These are phyloP conservation scores for Rhadina sibilatrix DNA, from an alignment of 2,113 vertebrate species.

Conservation along the genomic window DNA sequence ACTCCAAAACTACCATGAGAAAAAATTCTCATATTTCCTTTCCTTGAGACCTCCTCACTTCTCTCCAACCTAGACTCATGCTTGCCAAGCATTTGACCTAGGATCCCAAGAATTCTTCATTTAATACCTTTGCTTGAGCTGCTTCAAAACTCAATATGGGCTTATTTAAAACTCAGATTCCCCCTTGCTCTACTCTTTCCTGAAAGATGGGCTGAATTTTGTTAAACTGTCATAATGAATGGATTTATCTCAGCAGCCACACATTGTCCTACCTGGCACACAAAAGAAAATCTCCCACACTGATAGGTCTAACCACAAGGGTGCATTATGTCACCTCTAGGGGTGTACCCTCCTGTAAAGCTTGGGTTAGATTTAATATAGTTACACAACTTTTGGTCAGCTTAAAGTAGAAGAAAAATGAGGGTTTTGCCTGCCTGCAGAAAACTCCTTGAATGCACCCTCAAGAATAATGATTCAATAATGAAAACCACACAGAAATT, in stretches of 20 bases:
- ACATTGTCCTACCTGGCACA: accelerated
- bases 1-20: background rate
- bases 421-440: background rate
- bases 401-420: background rate
- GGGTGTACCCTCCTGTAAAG: background rate
- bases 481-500: background rate
- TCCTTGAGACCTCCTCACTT: background rate
- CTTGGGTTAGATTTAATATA: background rate
- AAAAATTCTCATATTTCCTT: background rate
- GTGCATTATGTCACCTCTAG: background rate
- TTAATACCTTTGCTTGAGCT: background rate
- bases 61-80: background rate
- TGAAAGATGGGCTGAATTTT: background rate
- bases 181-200: background rate
- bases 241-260: background rate
- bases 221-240: background rate
- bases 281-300: background rate
- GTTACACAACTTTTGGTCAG: background rate
- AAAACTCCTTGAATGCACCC: background rate
- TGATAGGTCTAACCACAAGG: background rate
- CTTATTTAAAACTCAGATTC: background rate
- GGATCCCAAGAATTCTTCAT: background rate
- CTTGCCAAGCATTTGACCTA: background rate
- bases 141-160: background rate
- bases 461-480: background rate